phyloP scores from a whole-genome alignment of 2,888 invertebrate species.

The Coelopa pilipes region DNA sequence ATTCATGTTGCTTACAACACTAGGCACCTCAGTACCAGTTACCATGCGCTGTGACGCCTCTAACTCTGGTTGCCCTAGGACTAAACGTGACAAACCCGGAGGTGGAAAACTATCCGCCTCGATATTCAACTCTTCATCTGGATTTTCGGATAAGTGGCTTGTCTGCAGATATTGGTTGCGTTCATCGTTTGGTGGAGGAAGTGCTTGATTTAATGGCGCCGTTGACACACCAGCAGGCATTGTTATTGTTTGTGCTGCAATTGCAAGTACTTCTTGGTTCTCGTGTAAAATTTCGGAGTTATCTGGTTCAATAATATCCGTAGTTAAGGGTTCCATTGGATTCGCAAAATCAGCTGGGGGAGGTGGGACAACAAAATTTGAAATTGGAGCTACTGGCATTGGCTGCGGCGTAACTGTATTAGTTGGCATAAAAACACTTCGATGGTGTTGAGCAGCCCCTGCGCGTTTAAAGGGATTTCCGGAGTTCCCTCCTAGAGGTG shows the following conservation, averaged over 20 bases:
- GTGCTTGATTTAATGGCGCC: neutral
- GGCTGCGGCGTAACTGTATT: conserved; percentile 53
- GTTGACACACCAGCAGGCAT: conserved; percentile 28
- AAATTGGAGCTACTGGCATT: conserved; percentile 26
- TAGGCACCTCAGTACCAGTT: conserved; percentile 67
- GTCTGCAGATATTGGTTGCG: conserved; percentile 82
- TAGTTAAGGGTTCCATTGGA: conserved; percentile 43
- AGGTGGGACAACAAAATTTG: conserved; percentile 46
- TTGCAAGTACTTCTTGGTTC: conserved; percentile 69
- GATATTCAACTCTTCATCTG: conserved; percentile 54
- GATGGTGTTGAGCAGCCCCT: conserved; percentile 56
- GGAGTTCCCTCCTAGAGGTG: conserved; percentile 38
- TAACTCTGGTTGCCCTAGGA: conserved; percentile 74
- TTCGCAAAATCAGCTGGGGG: conserved; percentile 61
- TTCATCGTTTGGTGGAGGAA: conserved; percentile 72
- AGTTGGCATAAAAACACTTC: conserved; percentile 64
- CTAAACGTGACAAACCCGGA: conserved; percentile 74
- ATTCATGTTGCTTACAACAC: conserved; percentile 65
- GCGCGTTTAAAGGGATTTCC: conserved; percentile 64
- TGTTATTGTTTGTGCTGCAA: conserved; percentile 30
- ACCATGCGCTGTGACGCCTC: conserved; percentile 65
- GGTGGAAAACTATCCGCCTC: conserved; percentile 70
- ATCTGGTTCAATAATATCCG: conserved; percentile 68
- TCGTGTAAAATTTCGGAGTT: conserved; percentile 73
- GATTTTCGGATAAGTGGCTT: conserved; percentile 74